Percentiles rank a stretch among this genome's conserved stretches.
phyloP scores from a whole-genome alignment of 1,140 invertebrate genomes.

The Brachionus sp. region DNA sequence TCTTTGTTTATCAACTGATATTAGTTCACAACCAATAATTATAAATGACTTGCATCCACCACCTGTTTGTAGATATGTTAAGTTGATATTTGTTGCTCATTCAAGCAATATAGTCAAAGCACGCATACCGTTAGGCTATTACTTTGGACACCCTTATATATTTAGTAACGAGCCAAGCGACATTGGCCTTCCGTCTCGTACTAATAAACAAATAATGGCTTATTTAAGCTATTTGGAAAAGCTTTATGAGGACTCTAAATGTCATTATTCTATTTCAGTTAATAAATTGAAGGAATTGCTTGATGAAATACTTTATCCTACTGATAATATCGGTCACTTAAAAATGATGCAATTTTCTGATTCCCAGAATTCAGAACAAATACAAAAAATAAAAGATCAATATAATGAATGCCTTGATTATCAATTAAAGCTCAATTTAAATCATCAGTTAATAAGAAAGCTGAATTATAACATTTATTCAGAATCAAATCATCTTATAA shows the following conservation, averaged over 20 bases:
- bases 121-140: slow-evolving; percentile 7
- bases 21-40: slow-evolving; percentile 74
- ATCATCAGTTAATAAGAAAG: not conserved
- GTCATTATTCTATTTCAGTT: slow-evolving; percentile 35
- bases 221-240: slow-evolving; percentile 42
- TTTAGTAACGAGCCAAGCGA: not conserved
- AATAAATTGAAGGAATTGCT: slow-evolving; percentile 1
- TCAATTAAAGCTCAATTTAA: slow-evolving; percentile 33
- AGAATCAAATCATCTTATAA: not conserved
- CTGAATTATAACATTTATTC: not conserved
- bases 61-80: slow-evolving; percentile 79
- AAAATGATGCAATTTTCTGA: slow-evolving; percentile 46
- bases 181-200: not conserved
- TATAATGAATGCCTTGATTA: slow-evolving; percentile 21
- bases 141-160: slow-evolving; percentile 53
- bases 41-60: slow-evolving; percentile 82
- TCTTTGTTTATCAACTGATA: slow-evolving; percentile 79
- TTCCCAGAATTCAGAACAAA: not conserved
- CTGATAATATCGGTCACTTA: slow-evolving; percentile 40
- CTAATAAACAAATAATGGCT: not conserved
- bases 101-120: slow-evolving; percentile 20
- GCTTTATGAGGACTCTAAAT: slow-evolving; percentile 27
- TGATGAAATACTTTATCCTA: slow-evolving; percentile 20
- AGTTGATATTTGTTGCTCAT: slow-evolving; percentile 63
- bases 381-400: slow-evolving; percentile 25